These are phyloP conservation scores for Urophycis tenuis DNA, from an alignment of 2,797 vertebrate genomes.

Conservation along the genomic window DNA sequence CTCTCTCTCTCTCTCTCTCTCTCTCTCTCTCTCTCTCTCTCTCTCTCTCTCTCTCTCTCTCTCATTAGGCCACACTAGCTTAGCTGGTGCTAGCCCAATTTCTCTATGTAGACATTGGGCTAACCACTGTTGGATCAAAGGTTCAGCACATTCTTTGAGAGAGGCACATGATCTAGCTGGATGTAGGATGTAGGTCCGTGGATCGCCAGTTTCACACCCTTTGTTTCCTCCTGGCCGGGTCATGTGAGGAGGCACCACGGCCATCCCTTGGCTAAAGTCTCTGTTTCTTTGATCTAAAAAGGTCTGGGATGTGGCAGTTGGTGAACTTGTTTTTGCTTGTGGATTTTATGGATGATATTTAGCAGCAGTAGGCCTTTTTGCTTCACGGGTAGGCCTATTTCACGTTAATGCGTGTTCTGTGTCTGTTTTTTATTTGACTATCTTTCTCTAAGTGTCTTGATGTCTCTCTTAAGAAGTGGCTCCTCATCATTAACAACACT, in stretches of 20 bases:
- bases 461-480: no score
- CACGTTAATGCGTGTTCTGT: background rate
- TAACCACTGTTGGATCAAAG: constrained; percentile 42
- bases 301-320: no score
- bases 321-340: no score
- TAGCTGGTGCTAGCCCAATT: background rate
- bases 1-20: background rate
- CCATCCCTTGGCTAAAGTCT: no score
- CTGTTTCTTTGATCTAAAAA: background rate
- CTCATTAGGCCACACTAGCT: no score
- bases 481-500: no score
- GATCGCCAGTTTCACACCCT: background rate
- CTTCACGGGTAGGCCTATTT: no score
- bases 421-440: background rate
- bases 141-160: constrained; percentile 37
- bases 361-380: no score
- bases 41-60: no score
- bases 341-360: no score
- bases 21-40: background rate
- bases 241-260: no score
- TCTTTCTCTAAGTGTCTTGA: no score
- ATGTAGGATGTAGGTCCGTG: background rate
- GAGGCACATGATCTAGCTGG: constrained; percentile 41
- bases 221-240: background rate
- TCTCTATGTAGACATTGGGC: constrained; percentile 44